Base-by-base conservation (phyloP, 2,113 vertebrate genomes). In the Triplophysa rosa region DNA sequence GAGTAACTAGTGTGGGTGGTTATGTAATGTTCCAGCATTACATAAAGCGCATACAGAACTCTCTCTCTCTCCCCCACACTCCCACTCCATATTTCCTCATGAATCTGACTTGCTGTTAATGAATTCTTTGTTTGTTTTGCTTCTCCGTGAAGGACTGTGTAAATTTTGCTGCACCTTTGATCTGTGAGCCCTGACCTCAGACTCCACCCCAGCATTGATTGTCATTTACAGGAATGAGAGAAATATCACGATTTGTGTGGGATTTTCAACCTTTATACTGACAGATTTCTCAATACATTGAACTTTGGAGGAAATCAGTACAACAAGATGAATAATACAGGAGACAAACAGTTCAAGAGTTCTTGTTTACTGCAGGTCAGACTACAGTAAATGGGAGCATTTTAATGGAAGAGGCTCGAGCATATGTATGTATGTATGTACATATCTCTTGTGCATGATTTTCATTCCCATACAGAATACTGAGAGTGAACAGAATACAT, bases 111-210 rank as follows among this genome's bases (percentile, higher is more conserved):
- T 49, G 52, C 47, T 23, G 14, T 52, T 54, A 73, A 76, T 67
- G 73, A 81, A 68, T 67, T 73, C 78, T 76, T 47, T 24, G 79
- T 23, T 79, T 79, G 74, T 72, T 69, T 54, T 73, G 67, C 19
- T 74, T 73, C 73, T 42, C 74, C 69, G 42, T 84, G 77, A 86
- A 82, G 84, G 78, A 88, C 85, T 65, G 45, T 49, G 83, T 21
- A 61, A 77, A 59, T 80, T 59, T 19, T 75, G 81, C 65, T 82
- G 54, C 52, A 74, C 40, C 14, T 64, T 47, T 58, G 58, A 56
- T 68, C 67, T 37, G 0, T 47, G 16, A 68, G 26, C 68, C 63
- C 54, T 74, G 72, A 47, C 58, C 58, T 74, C n/a, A 23, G 12
- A 74, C 40, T 71, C 67, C 71, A 33, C 23, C 61, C 62, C 33